Evolutionary conservation across 2,888 invertebrate genomes (phyloP), one percentile per base, ranked within the genome.

Genomic region (Cepaea hortensis): DNA sequence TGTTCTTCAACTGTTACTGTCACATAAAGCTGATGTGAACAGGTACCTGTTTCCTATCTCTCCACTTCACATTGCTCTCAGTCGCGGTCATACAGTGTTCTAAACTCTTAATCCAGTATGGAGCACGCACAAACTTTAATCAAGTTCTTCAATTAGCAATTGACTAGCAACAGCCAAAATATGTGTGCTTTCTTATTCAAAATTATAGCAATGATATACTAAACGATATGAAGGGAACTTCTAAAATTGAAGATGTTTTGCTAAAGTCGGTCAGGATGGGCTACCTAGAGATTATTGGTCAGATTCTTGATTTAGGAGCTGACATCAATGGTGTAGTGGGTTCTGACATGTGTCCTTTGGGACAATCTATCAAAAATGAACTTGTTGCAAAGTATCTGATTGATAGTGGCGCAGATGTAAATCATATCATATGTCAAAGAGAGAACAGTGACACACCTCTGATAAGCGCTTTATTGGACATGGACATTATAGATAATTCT

Each of bases 391-490:
- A 76, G 50, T 18, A 48, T 50, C 55, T 76, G 18, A 50, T 76
- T 55, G 11, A n/a, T 5, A 79, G 79, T n/a, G 79, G 79, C 3
- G 79, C 79, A 9, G 23, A 79, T 23, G 79, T 79, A 6, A 79
- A 79, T 23, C 20, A 79, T 15, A 9, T 20, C 20, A 35, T 0
- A 7, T 3, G 15, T 50, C 3, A 48, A 35, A 35, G 35, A 0
- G 35, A 35, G 35, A 68, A 73, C 20, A 5, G 20, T 18, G 6
- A 11, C 13, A 68, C 73, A 5, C 73, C 73, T n/a, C 23, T 73
- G 73, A 73, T 73, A 13, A 35, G 5, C 18, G n/a, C 13, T n/a
- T n/a, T 68, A 73, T 23, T 7, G 5, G 13, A 11, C 6, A 73
- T 3, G 23, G 11, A 23, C 35, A 73, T 6, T n/a, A 35, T 5